These are phyloP conservation scores for Zygaena filipendulae DNA, from an alignment of 2,888 invertebrate genomes.

Conservation along the genomic window DNA sequence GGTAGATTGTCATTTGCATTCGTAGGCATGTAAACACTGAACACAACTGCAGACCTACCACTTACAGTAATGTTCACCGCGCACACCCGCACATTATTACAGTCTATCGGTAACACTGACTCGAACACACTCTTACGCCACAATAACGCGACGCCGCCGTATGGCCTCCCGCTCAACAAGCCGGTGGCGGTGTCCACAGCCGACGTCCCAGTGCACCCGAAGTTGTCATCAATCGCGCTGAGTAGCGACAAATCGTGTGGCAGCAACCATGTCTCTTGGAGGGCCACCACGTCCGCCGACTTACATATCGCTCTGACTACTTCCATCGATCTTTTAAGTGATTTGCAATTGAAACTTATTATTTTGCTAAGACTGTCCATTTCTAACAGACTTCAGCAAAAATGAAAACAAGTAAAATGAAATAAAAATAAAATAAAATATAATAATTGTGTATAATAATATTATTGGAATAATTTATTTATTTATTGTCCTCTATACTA, in stretches of 20 bases:
- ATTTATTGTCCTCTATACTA: too few relatives aligned
- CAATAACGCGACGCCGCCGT: slow-evolving; percentile 7
- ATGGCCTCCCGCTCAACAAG: slow-evolving; percentile 5
- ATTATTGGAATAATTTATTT: too few relatives aligned
- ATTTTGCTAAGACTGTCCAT: too few relatives aligned
- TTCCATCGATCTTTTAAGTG: neutral
- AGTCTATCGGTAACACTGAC: slow-evolving; percentile 2
- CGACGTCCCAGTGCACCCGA: slow-evolving; percentile 4
- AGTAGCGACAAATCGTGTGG: slow-evolving; percentile 1
- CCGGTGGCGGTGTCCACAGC: slow-evolving; percentile 5
- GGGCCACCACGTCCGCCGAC: slow-evolving; percentile 1
- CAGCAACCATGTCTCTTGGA: slow-evolving; percentile 3
- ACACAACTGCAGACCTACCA: neutral
- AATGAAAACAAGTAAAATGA: too few relatives aligned
- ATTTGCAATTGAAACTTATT: slow-evolving; percentile 1
- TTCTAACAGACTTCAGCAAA: too few relatives aligned
- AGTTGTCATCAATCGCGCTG: neutral
- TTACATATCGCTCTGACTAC: neutral
- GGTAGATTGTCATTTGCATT: neutral
- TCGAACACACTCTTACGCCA: slow-evolving; percentile 6
- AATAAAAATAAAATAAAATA: too few relatives aligned
- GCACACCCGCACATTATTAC: neutral
- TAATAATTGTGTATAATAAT: too few relatives aligned
- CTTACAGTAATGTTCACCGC: neutral
- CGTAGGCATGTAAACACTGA: slow-evolving; percentile 4